Evolutionary conservation across 37 sponge, comb jelly and placozoan species (phyloP).

Genomic region (Petrosia ficiformis): DNA sequence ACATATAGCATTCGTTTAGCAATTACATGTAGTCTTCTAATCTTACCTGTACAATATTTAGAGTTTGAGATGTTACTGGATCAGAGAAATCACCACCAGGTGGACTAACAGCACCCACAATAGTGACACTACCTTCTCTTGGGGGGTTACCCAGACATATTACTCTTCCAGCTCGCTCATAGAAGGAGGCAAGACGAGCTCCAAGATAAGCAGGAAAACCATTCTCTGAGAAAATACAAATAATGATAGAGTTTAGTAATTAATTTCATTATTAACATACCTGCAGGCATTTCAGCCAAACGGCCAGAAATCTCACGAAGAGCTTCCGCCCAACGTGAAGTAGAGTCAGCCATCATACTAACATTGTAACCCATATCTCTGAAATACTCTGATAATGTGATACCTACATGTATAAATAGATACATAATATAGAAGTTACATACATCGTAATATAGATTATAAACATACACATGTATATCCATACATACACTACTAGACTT

Average conservation of each 20-base stretch:
- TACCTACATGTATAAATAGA: conserved; percentile 48
- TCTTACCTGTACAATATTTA: conserved; percentile 88
- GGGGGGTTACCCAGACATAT: conserved; percentile 88
- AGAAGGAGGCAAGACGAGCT: conserved; percentile 97
- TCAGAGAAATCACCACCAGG: conserved; percentile 99
- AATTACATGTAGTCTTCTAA: too few relatives aligned
- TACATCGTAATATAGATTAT: too few relatives aligned
- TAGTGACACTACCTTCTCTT: conserved; percentile 96
- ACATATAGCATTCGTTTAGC: too few relatives aligned
- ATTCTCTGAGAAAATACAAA: conserved; percentile 62
- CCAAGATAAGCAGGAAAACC: conserved; percentile 99
- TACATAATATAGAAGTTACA: too few relatives aligned
- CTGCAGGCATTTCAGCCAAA: conserved; percentile 99
- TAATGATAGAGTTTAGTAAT: neutral
- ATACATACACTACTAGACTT: too few relatives aligned
- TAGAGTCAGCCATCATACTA: conserved; percentile 99
- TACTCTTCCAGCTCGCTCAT: conserved; percentile 96
- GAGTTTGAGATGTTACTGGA: conserved; percentile 97
- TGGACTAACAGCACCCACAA: conserved; percentile 98
- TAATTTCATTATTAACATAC: conserved; percentile 9
- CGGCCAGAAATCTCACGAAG: conserved; percentile 98
- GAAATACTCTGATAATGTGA: conserved; percentile 98
- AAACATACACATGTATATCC: too few relatives aligned
- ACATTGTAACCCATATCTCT: conserved; percentile 99
- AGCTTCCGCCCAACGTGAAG: conserved; percentile 98